A percentile compares a stretch with the other conserved stretches of the same genome.
phyloP scores from a whole-genome alignment of 2,797 vertebrate species.

The Macrochelys suwanniensis region DNA sequence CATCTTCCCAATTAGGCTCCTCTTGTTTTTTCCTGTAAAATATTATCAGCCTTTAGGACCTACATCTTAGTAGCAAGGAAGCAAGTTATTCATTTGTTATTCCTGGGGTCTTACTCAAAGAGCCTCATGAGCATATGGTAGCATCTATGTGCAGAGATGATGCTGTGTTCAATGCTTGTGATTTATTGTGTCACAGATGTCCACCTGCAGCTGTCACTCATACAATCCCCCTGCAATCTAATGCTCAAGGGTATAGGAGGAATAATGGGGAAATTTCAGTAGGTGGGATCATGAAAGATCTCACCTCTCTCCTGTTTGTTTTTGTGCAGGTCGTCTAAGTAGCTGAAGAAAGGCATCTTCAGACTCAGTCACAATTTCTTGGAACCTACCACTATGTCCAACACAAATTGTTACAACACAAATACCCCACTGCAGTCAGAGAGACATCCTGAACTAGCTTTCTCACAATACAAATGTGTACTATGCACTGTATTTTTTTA shows the following conservation, averaged over 20 bases:
- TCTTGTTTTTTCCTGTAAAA: background rate
- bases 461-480: background rate
- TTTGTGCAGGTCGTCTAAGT: background rate
- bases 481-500: background rate
- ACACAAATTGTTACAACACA: background rate
- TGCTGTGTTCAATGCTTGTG: rapidly evolving
- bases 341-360: background rate
- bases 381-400: background rate
- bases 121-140: background rate
- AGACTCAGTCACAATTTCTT: background rate
- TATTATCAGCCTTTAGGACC: rapidly evolving
- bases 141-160: rapidly evolving
- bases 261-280: background rate
- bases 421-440: background rate
- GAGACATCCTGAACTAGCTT: background rate
- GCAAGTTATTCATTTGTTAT: rapidly evolving
- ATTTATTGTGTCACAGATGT: background rate
- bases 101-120: background rate
- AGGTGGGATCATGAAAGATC: background rate
- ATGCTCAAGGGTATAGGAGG: background rate
- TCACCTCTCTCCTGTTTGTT: background rate
- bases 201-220: rapidly evolving
- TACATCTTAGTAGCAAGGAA: rapidly evolving
- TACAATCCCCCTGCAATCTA: rapidly evolving
- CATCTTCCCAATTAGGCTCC: background rate